Base-by-base conservation (phyloP, 1,140 invertebrate species). In the Drosophila lini region DNA sequence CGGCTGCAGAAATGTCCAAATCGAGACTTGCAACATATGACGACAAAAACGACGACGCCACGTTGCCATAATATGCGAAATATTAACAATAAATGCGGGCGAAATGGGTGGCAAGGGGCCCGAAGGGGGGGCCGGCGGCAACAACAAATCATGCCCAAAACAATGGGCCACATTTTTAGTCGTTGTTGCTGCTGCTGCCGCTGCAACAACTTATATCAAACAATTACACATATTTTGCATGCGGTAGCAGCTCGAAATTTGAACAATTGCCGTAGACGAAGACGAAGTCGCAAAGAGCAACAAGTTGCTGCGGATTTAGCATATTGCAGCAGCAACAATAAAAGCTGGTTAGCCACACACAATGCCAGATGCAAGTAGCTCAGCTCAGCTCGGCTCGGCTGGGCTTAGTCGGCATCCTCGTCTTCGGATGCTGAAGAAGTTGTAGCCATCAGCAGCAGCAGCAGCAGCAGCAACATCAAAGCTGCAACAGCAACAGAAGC, bases 201-300 rank as follows among this genome's bases (percentile, higher is more conserved):
- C 70, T 70, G 74, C 75, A 78, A 81, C 83, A 86, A 88, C 83
- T 88, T 88, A 89, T 88, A 89, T 78, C 79, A 91, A 91, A 91
- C 90, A 91, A 91, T 91, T 91, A 91, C 82, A 91, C 85, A 91
- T 81, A 91, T 91, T 91, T 91, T 90, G 85, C 90, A 88, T 90
- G 85, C 76, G 57, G 78, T 65, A 74, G 68, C 61, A 74, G 69
- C 62, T 78, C 74, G 75, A 78, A 78, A 78, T 78, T 78, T 78
- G 75, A 79, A 80, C 77, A 79, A 80, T 78, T 78, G 77, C 68
- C 44, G 65, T 65, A 69, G 65, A 65, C 47, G 62, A 68, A 69
- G 62, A 65, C 58, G 62, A 64, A 64, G 65, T 28, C 45, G 64
- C 50, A 55, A 65, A 31, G 61, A 22, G 56, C 69, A 73, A 73